A percentile compares a stretch with the other conserved stretches of the same genome.
Conservation (phyloP, 2,113 vertebrate genomes). For the Pachycephala philippinensis region DNA sequence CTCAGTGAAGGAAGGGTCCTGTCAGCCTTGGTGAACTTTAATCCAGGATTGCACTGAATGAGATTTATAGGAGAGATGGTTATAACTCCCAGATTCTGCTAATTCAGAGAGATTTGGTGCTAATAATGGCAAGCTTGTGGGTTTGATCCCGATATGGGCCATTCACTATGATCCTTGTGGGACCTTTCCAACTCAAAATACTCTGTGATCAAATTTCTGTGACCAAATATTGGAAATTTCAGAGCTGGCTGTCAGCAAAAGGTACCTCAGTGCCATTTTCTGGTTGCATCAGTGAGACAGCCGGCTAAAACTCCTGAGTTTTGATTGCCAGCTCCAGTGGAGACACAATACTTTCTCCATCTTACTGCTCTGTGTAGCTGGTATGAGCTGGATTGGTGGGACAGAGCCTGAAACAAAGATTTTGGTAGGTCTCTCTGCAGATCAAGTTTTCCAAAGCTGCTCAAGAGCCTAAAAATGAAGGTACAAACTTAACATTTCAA, state of each 20-base stretch:
- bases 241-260: background rate
- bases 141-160: background rate
- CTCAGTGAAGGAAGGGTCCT: background rate
- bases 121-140: background rate
- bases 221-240: background rate
- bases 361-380: background rate
- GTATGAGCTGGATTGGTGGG: fast-evolving
- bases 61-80: background rate
- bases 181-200: background rate
- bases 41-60: background rate
- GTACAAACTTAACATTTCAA: fast-evolving
- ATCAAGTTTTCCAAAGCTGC: background rate
- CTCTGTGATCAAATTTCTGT: background rate
- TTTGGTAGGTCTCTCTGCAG: background rate
- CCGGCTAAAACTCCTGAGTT: background rate
- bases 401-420: background rate
- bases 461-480: background rate
- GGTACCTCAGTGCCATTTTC: background rate
- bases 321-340: background rate
- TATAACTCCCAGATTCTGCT: background rate
- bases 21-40: background rate
- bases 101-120: background rate
- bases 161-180: background rate
- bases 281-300: background rate
- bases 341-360: background rate